phyloP scores from a whole-genome alignment of 2,888 invertebrate species.

The Andricus quercusramuli region DNA sequence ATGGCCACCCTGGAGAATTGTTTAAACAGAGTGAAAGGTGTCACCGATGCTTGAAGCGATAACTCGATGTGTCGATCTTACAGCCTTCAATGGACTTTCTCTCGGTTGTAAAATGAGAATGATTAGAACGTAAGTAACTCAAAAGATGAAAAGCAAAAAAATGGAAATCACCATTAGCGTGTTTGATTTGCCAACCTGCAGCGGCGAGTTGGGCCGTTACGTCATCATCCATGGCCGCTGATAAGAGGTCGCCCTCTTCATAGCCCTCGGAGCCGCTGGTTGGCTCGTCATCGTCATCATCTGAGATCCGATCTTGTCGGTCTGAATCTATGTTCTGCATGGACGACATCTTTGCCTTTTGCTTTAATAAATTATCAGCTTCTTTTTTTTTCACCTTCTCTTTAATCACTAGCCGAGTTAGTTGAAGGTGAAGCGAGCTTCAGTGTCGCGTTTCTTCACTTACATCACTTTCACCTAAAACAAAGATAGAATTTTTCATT shows the following conservation, averaged over 20 bases:
- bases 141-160: slow-evolving; percentile 75
- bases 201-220: slow-evolving; percentile 97
- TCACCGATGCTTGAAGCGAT: slow-evolving; percentile 36
- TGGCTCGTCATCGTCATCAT: slow-evolving; percentile 91
- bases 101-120: slow-evolving; percentile 53
- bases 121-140: slow-evolving; percentile 63
- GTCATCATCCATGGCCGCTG: slow-evolving; percentile 93
- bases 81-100: slow-evolving; percentile 37
- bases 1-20: background rate
- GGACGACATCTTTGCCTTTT: slow-evolving; percentile 65
- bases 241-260: slow-evolving; percentile 91
- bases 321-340: slow-evolving; percentile 73
- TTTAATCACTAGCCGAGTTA: slow-evolving; percentile 44
- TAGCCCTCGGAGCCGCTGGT: slow-evolving; percentile 89
- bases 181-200: slow-evolving; percentile 87
- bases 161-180: slow-evolving; percentile 80
- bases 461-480: slow-evolving; percentile 69
- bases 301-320: slow-evolving; percentile 78
- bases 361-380: slow-evolving; percentile 54
- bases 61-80: slow-evolving; percentile 12
- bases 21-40: slow-evolving; percentile 9
- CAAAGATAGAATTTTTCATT: slow-evolving; percentile 1
- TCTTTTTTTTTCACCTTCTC: slow-evolving; percentile 48
- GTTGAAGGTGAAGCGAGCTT: slow-evolving; percentile 34
- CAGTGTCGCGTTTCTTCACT: slow-evolving; percentile 46